Evolutionary conservation across 2,797 vertebrate genomes (phyloP).

Genomic region (Pangasius sanitwongsei): DNA sequence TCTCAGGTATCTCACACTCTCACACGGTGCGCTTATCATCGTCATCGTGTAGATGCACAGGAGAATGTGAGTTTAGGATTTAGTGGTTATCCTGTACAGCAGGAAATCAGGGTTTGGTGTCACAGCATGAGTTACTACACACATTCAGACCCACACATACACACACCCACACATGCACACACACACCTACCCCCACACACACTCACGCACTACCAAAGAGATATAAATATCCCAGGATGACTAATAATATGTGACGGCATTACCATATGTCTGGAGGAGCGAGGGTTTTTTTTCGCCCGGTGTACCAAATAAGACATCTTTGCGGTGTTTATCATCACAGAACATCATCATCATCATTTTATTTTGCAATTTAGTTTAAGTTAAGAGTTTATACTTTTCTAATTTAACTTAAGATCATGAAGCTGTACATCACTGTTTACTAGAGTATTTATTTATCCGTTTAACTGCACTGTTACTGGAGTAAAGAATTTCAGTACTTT

Average conservation of each 20-base stretch:
- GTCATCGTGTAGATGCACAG: not conserved
- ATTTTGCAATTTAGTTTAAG: not conserved
- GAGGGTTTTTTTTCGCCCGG: not conserved
- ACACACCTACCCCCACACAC: not conserved
- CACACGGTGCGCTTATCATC: slow-evolving; percentile 17
- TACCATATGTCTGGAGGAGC: slow-evolving; percentile 10
- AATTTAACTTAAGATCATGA: not conserved
- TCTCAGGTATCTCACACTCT: slow-evolving; percentile 32
- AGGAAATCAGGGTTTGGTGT: slow-evolving; percentile 20
- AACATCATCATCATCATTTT: not conserved
- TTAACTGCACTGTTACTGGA: not conserved
- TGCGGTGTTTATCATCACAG: not conserved
- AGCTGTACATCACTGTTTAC: not conserved
- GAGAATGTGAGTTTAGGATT: slow-evolving; percentile 32
- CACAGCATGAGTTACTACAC: slow-evolving; percentile 35
- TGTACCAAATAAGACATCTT: slow-evolving; percentile 15
- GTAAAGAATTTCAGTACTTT: not conserved
- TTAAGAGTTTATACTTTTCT: not conserved
- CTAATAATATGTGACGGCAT: slow-evolving; percentile 39
- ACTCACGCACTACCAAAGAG: not conserved
- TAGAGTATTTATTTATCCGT: not conserved
- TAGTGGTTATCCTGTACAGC: slow-evolving; percentile 30
- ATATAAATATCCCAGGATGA: slow-evolving; percentile 39
- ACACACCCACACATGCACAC: not conserved
- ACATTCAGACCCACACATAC: slow-evolving; percentile 45